phyloP scores from a whole-genome alignment of 2,888 invertebrate species.

The Dasypogon diadema region DNA sequence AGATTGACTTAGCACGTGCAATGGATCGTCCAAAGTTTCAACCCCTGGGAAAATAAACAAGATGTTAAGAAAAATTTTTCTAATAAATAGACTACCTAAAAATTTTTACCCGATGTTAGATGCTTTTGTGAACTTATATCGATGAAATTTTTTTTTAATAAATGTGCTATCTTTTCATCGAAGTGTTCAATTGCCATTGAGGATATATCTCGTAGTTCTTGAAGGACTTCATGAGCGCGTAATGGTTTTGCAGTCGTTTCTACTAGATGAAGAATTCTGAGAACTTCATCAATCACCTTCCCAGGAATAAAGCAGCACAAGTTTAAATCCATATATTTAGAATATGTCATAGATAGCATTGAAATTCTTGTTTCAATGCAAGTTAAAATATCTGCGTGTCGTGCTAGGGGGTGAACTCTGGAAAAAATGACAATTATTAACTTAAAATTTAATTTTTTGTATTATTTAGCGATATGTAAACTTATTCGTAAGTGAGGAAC shows the following conservation, averaged over 20 bases:
- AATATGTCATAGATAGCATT: conserved; percentile 92
- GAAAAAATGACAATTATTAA: too few species aligned
- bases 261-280: conserved; percentile 78
- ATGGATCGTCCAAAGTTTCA: conserved; percentile 2
- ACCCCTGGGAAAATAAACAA: not conserved
- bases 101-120: not conserved
- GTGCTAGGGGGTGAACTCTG: conserved; percentile 83
- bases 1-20: not conserved
- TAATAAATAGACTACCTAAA: not conserved
- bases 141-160: conserved; percentile 60
- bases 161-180: conserved; percentile 82
- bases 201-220: conserved; percentile 90
- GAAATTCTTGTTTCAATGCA: conserved; percentile 92
- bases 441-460: too few species aligned
- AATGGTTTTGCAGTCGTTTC: conserved; percentile 76
- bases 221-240: conserved; percentile 85
- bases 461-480: too few species aligned
- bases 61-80: not conserved
- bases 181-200: conserved; percentile 94
- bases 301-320: conserved; percentile 95
- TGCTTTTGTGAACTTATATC: conserved; percentile 34
- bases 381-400: conserved; percentile 91
- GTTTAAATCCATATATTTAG: conserved; percentile 86
- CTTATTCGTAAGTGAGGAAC: too few species aligned
- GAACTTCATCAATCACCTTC: conserved; percentile 91